phyloP scores from a whole-genome alignment of 2,113 vertebrate genomes.

The Xiphias gladius region DNA sequence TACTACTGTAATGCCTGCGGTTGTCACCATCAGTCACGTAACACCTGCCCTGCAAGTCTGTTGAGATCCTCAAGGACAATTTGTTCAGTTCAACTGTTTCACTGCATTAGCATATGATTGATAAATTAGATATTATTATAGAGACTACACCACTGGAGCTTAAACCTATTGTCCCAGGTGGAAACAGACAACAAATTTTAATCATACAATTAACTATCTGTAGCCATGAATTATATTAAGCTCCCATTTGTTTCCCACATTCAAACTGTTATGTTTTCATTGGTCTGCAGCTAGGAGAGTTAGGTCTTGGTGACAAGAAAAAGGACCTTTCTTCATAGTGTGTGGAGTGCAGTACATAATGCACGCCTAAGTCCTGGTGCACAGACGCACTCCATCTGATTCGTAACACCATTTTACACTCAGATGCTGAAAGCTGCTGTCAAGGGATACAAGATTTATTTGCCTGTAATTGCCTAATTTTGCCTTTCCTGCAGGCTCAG shows the following conservation, averaged over 20 bases:
- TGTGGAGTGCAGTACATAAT: constrained; percentile 71
- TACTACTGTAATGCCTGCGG: not conserved
- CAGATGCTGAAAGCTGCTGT: constrained; percentile 77
- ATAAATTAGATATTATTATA: constrained; percentile 10
- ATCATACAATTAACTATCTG: constrained; percentile 32
- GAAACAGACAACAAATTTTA: constrained; percentile 21
- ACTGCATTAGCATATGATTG: not conserved
- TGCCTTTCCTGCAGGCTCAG: constrained; percentile 73
- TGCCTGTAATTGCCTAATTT: constrained; percentile 83
- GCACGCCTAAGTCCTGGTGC: constrained; percentile 63
- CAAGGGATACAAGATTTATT: constrained; percentile 82
- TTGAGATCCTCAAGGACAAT: not conserved
- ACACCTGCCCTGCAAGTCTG: not conserved
- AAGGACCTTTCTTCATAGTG: constrained; percentile 51
- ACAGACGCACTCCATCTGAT: constrained; percentile 73
- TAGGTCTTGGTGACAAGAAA: constrained; percentile 29
- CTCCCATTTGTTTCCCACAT: constrained; percentile 51
- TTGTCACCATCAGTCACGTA: not conserved
- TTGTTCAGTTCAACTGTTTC: not conserved
- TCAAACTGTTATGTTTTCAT: constrained; percentile 52
- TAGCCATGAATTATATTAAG: constrained; percentile 31
- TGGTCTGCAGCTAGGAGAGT: constrained; percentile 38
- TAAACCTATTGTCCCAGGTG: constrained; percentile 33
- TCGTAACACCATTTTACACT: constrained; percentile 78
- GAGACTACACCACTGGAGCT: constrained; percentile 16